phyloP scores from a whole-genome alignment of 2,888 invertebrate genomes.

The Drepanosiphum platanoidis region DNA sequence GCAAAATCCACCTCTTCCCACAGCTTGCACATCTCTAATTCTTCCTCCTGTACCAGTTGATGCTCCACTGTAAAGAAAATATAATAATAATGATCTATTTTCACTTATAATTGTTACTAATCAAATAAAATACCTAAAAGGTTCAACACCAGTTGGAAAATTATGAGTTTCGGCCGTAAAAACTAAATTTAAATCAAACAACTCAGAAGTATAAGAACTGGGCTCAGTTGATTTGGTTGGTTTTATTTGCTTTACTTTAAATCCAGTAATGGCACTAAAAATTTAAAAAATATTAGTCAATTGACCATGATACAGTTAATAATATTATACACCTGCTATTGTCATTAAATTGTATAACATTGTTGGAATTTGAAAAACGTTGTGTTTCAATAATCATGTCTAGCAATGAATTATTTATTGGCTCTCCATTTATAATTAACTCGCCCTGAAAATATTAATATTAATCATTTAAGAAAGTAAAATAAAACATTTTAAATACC shows the following conservation, averaged over 20 bases:
- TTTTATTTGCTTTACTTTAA: conserved; percentile 75
- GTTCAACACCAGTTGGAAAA: conserved; percentile 96
- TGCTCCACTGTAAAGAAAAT: conserved; percentile 80
- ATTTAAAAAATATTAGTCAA: conserved; percentile 22
- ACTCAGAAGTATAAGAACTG: conserved; percentile 70
- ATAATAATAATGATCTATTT: neutral
- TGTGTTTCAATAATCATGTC: conserved; percentile 94
- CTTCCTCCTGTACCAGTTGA: conserved; percentile 98
- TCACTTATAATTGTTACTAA: neutral
- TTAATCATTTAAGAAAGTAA: conserved; percentile 27
- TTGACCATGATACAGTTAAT: neutral
- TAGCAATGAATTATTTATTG: conserved; percentile 83
- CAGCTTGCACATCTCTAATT: conserved; percentile 92
- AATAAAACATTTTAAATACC: conserved; percentile 66
- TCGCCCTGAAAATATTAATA: conserved; percentile 72
- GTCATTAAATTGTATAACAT: conserved; percentile 96
- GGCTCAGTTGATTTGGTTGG: conserved; percentile 77
- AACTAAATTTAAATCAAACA: conserved; percentile 83
- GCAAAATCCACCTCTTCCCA: conserved; percentile 92
- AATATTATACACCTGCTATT: conserved; percentile 81
- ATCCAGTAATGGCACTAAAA: conserved; percentile 87
- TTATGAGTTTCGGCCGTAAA: conserved; percentile 99
- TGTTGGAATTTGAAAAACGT: conserved; percentile 84
- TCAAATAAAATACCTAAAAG: conserved; percentile 74
- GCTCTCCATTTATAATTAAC: conserved; percentile 83